Conservation (phyloP, 2,797 vertebrate species). For the Cynopterus sphinx region DNA sequence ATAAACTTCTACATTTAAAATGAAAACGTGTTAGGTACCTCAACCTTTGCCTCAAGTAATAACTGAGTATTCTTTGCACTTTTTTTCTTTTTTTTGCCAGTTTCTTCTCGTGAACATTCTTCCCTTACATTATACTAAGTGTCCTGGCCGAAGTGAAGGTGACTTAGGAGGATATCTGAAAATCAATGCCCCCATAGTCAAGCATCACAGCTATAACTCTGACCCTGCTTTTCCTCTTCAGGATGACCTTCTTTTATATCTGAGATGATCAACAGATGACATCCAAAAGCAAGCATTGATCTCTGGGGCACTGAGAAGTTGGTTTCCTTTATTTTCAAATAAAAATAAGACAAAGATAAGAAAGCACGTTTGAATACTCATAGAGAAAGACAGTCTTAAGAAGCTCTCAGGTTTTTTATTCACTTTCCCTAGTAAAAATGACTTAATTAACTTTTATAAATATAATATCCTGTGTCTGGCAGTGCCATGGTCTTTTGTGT, state of each 20-base stretch:
- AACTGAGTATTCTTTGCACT: background rate
- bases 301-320: background rate
- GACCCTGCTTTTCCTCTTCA: background rate
- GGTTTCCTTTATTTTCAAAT: conserved; percentile 27
- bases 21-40: background rate
- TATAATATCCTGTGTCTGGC: background rate
- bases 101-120: background rate
- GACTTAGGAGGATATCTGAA: background rate
- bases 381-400: background rate
- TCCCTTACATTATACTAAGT: background rate
- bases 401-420: background rate
- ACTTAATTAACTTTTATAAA: background rate
- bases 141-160: background rate
- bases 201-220: background rate
- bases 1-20: background rate
- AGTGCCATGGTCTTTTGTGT: background rate
- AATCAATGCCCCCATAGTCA: background rate
- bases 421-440: background rate
- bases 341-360: conserved; percentile 18
- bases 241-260: conserved; percentile 9
- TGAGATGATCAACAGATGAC: conserved; percentile 26
- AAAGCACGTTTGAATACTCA: background rate
- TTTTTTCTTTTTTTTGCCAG: background rate
- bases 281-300: background rate
- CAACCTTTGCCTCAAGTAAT: background rate